Percentiles rank a stretch among this genome's conserved stretches.
Conservation (phyloP, 2,113 vertebrate species). For the Geococcyx californianus region DNA sequence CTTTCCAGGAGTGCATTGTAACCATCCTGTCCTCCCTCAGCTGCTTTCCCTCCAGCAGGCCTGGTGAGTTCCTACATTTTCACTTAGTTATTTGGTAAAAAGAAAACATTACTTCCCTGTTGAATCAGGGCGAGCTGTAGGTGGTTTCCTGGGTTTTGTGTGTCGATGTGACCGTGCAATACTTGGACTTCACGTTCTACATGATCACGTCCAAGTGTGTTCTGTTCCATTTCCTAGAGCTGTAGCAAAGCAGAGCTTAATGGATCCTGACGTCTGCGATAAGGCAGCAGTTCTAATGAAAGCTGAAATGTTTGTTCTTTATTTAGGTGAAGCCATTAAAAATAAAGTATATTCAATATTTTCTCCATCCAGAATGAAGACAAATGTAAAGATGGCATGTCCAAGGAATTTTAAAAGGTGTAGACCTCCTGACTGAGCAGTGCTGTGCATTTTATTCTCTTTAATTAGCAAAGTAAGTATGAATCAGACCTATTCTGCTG, state of each 20-base stretch:
- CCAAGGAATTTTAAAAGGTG: conserved; percentile 83
- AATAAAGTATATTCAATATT: conserved; percentile 33
- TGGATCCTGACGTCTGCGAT: neutral
- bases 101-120: neutral
- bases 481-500: neutral
- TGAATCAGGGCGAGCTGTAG: neutral
- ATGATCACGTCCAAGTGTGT: neutral
- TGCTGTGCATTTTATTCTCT: conserved; percentile 33
- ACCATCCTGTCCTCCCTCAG: neutral
- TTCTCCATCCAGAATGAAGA: conserved; percentile 78
- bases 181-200: neutral
- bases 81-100: neutral
- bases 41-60: conserved; percentile 12
- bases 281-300: neutral
- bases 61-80: conserved; percentile 38
- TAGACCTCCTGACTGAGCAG: conserved; percentile 82
- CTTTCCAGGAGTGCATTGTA: neutral
- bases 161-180: neutral
- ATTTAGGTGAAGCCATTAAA: neutral
- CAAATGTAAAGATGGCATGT: conserved; percentile 81
- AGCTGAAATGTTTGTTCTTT: neutral
- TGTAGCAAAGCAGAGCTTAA: neutral
- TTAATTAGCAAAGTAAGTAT: conserved; percentile 74
- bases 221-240: neutral
- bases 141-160: neutral